Conservation (phyloP, 2,888 invertebrate genomes). For the Apocheima hispidaria region DNA sequence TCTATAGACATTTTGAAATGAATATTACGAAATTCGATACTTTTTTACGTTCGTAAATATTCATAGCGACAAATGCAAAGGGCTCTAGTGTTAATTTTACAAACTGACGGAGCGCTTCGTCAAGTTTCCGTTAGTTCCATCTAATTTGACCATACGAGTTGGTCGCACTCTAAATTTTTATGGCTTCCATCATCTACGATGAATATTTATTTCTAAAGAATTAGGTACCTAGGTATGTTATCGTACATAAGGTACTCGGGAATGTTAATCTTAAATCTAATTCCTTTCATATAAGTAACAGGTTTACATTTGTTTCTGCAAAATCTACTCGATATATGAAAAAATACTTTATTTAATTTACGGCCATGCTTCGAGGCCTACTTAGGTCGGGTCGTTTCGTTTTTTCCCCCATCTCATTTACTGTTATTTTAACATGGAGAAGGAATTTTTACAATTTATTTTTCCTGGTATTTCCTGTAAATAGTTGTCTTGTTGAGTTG, state of each 20-base stretch:
- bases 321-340: slow-evolving; percentile 25
- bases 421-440: background rate
- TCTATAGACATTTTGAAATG: no score
- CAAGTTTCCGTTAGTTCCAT: background rate
- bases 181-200: slow-evolving; percentile 8
- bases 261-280: background rate
- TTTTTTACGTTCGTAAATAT: no score
- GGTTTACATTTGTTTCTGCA: slow-evolving; percentile 8
- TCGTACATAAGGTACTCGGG: background rate
- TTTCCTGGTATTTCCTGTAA: no score
- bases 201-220: slow-evolving; percentile 7
- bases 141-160: background rate
- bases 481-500: no score
- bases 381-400: background rate
- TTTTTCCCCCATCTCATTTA: background rate
- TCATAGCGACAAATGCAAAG: no score
- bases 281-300: background rate
- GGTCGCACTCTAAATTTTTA: background rate
- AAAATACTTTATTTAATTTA: slow-evolving; percentile 23
- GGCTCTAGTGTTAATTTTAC: no score
- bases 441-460: no score
- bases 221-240: background rate
- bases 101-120: no score
- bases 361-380: background rate
- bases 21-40: no score